These are phyloP conservation scores for Cyclargus thomasi DNA, from an alignment of 1,140 invertebrate species.

Conservation along the genomic window DNA sequence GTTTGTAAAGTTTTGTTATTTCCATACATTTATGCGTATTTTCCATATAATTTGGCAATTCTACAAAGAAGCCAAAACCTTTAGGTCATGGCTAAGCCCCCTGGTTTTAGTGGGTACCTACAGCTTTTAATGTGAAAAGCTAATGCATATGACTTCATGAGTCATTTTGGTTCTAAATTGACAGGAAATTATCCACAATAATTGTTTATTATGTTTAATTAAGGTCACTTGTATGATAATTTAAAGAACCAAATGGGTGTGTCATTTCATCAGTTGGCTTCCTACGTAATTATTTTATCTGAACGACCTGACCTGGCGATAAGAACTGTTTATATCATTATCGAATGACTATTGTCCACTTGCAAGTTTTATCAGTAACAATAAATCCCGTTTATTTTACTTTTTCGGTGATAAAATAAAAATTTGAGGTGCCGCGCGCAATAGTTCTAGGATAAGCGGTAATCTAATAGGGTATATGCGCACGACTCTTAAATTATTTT, in stretches of 20 bases:
- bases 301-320: background rate
- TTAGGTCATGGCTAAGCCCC: no score
- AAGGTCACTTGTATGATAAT: background rate
- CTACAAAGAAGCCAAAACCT: no score
- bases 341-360: background rate
- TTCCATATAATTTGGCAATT: no score
- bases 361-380: background rate
- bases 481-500: no score
- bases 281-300: background rate
- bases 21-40: no score
- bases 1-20: no score
- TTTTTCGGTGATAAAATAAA: no score
- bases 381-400: background rate
- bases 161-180: background rate
- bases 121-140: background rate
- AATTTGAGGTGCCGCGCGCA: no score
- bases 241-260: background rate
- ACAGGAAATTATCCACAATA: background rate
- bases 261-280: background rate
- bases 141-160: background rate
- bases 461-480: no score
- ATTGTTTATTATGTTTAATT: background rate
- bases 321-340: background rate
- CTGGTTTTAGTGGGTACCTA: no score
- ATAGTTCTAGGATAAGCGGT: no score